These are phyloP conservation scores for Melospiza georgiana DNA, from an alignment of 2,113 vertebrate species.

Conservation along the genomic window DNA sequence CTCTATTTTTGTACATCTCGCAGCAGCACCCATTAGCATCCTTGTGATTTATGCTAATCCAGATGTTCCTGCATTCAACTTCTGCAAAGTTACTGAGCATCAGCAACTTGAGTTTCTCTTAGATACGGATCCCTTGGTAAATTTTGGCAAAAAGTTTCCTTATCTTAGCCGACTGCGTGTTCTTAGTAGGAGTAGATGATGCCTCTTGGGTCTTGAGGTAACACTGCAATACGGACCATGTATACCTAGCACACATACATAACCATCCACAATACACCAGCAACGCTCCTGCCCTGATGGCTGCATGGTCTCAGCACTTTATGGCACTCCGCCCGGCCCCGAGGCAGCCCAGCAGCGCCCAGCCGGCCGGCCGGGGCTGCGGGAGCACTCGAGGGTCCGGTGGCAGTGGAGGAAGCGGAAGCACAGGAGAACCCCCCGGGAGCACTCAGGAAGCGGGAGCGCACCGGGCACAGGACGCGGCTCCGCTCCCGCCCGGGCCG, in stretches of 20 bases:
- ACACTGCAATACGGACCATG: fast-evolving
- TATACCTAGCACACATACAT: fast-evolving
- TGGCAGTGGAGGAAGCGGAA: no score
- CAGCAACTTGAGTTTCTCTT: background rate
- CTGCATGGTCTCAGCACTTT: fast-evolving
- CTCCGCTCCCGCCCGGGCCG: background rate
- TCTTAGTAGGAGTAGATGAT: background rate
- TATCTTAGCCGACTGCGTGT: fast-evolving
- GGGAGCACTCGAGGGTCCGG: fast-evolving
- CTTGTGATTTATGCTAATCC: background rate
- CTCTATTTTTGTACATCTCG: background rate
- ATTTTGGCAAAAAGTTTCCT: background rate
- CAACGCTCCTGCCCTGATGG: fast-evolving
- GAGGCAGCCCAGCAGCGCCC: no score
- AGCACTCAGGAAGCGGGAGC: fast-evolving
- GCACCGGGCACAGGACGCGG: no score
- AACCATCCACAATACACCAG: fast-evolving
- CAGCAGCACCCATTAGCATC: background rate
- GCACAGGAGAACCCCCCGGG: no score
- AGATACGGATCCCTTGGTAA: background rate
- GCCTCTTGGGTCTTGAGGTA: background rate
- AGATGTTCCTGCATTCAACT: background rate
- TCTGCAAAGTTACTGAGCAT: background rate
- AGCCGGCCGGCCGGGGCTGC: fast-evolving
- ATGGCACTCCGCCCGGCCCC: fast-evolving